A percentile compares a stretch with the other conserved stretches of the same genome.
phyloP scores from a whole-genome alignment of 1,140 invertebrate genomes.

The Macrocentrus cingulum region DNA sequence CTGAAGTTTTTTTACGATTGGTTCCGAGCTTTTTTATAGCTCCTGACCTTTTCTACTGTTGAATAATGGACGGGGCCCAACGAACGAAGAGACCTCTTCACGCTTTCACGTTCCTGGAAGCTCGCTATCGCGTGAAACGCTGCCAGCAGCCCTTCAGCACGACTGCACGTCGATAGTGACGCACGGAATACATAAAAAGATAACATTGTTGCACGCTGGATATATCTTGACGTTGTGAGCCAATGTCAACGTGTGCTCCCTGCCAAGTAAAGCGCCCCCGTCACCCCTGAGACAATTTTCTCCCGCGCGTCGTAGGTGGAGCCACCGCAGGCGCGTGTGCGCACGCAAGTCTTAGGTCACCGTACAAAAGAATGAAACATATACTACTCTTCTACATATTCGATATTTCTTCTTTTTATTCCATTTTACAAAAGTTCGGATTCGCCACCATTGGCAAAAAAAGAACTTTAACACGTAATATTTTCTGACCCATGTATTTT shows the following conservation, averaged over 20 bases:
- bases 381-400: too few species aligned
- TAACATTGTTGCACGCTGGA: conserved; percentile 40
- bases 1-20: too few species aligned
- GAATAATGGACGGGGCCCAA: neutral
- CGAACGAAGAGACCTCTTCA: neutral
- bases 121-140: neutral
- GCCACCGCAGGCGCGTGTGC: too few species aligned
- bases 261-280: conserved; percentile 7
- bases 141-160: conserved; percentile 10
- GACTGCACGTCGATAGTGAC: conserved; percentile 30
- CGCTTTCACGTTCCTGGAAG: neutral
- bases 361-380: too few species aligned
- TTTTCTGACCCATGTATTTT: too few species aligned
- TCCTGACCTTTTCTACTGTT: too few species aligned
- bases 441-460: too few species aligned
- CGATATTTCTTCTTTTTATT: too few species aligned
- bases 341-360: too few species aligned
- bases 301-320: neutral
- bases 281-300: conserved; percentile 1
- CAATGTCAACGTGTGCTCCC: conserved; percentile 23
- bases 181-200: conserved; percentile 40
- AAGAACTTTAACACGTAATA: too few species aligned
- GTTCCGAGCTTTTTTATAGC: too few species aligned
- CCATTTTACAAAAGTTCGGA: too few species aligned
- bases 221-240: conserved; percentile 5